phyloP scores from a whole-genome alignment of 2,888 invertebrate genomes.

The Orthosia incerta region DNA sequence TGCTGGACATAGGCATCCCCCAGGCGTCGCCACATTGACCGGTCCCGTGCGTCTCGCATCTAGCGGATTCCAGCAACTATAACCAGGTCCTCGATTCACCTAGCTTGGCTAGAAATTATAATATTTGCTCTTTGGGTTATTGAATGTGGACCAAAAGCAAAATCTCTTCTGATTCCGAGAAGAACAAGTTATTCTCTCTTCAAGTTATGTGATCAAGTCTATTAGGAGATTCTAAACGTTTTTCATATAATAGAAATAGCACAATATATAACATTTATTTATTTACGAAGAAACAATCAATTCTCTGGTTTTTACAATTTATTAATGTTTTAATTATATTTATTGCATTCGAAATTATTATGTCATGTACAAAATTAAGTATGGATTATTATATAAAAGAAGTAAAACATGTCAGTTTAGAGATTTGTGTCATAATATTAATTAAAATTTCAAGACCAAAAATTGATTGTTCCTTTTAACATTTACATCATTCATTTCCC shows the following conservation, averaged over 20 bases:
- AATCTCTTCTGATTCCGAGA: too few relatives aligned
- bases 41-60: too few relatives aligned
- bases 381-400: not conserved
- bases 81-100: too few relatives aligned
- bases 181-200: not conserved
- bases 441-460: not conserved
- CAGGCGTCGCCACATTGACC: too few relatives aligned
- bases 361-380: conserved; percentile 6
- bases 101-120: too few relatives aligned
- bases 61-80: too few relatives aligned
- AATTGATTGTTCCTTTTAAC: conserved; percentile 29
- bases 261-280: conserved; percentile 32
- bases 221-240: conserved; percentile 20
- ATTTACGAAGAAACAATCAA: conserved; percentile 44
- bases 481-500: not conserved
- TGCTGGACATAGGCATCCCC: too few relatives aligned
- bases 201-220: not conserved
- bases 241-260: conserved; percentile 34
- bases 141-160: too few relatives aligned
- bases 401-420: conserved; percentile 2
- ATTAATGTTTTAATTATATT: not conserved
- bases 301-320: conserved; percentile 15
- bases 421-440: not conserved
- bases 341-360: conserved; percentile 4
- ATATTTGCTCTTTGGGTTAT: too few relatives aligned